These are phyloP conservation scores for Eledone cirrhosa DNA, from an alignment of 2,888 invertebrate genomes.

Conservation along the genomic window DNA sequence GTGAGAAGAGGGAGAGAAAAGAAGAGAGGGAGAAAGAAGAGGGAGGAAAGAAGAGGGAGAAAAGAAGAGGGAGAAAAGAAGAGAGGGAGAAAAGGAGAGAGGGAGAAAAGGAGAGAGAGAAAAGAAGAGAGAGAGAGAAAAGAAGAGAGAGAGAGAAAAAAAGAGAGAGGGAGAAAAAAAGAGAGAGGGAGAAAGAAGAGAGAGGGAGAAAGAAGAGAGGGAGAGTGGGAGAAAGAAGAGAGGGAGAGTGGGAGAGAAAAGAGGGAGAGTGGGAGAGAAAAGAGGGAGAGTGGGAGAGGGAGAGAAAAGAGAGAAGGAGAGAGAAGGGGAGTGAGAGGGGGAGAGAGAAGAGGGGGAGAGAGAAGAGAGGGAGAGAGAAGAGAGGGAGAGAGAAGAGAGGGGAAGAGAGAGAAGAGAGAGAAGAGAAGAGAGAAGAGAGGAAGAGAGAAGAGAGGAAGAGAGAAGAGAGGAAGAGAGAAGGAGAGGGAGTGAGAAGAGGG, in stretches of 20 bases:
- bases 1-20: background rate
- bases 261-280: no score
- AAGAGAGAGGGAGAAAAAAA: background rate
- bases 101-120: background rate
- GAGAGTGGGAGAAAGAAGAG: background rate
- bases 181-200: background rate
- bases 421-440: no score
- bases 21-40: constrained; percentile 1
- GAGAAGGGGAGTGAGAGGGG: no score
- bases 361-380: no score
- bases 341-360: no score
- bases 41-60: constrained; percentile 24
- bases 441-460: no score
- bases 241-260: background rate
- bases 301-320: no score
- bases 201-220: background rate
- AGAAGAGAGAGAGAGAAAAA: background rate
- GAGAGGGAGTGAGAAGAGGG: no score
- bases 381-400: no score
- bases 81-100: background rate
- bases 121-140: constrained; percentile 23
- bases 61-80: background rate
- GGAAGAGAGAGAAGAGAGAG: no score
- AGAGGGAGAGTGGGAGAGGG: no score
- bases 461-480: no score